Conservation (phyloP, 2,113 vertebrate species). For the Cyphomyrus plagiostoma region DNA sequence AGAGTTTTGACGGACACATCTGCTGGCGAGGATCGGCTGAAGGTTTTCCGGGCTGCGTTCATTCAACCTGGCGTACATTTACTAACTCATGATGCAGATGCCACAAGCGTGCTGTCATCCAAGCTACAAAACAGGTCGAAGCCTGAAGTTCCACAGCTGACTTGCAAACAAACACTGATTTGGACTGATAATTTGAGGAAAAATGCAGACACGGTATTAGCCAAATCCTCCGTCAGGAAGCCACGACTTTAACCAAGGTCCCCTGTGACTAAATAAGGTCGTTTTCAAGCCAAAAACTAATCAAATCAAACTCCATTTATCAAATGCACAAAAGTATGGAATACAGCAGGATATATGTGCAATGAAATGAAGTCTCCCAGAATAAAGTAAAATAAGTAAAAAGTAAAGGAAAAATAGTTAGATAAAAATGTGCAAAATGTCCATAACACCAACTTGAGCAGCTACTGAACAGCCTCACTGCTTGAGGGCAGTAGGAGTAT, state of each 20-base stretch:
- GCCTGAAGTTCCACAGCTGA: not conserved
- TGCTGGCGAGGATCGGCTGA: not conserved
- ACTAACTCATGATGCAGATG: not conserved
- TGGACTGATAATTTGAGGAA: not conserved
- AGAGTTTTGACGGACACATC: constrained; percentile 27
- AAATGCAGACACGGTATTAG: not conserved
- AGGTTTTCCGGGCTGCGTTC: not conserved
- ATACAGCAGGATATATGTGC: not conserved
- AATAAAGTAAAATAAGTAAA: not conserved
- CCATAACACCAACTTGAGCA: not conserved
- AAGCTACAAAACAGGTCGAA: not conserved
- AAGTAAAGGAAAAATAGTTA: not conserved
- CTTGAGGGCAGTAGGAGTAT: not conserved
- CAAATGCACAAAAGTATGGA: not conserved
- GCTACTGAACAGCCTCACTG: not conserved
- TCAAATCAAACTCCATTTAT: not conserved
- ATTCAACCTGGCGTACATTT: not conserved
- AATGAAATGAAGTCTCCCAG: not conserved
- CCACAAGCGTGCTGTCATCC: not conserved
- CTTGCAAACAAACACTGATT: not conserved
- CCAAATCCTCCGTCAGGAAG: not conserved
- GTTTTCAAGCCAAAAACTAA: not conserved
- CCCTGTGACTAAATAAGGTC: not conserved
- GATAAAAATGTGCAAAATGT: not conserved
- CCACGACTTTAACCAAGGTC: not conserved